These are phyloP conservation scores for Shargacucullia verbasci DNA, from an alignment of 2,888 invertebrate species.

Conservation along the genomic window DNA sequence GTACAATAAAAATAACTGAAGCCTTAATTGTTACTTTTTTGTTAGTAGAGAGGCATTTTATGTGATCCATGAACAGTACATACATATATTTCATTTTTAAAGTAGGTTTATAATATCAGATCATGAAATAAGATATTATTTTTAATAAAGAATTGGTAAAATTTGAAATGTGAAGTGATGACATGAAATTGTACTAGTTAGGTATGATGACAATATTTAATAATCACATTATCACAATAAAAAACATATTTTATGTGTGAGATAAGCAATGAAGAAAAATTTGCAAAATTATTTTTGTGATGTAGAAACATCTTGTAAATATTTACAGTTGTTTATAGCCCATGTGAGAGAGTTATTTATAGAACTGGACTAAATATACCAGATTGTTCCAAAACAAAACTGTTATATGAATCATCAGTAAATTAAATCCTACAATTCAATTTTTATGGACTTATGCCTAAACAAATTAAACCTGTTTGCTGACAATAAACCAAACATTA, in stretches of 20 bases:
- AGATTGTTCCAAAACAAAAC: slow-evolving; percentile 33
- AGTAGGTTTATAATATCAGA: too few species aligned
- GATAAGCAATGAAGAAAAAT: background rate
- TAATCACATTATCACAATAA: too few species aligned
- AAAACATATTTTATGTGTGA: background rate
- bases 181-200: too few species aligned
- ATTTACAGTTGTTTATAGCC: slow-evolving; percentile 19
- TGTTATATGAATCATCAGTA: slow-evolving; percentile 12
- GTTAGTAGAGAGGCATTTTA: too few species aligned
- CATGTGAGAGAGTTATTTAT: slow-evolving; percentile 16
- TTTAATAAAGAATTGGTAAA: too few species aligned
- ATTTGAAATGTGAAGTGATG: too few species aligned
- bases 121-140: too few species aligned
- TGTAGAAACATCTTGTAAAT: slow-evolving; percentile 3
- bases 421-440: slow-evolving; percentile 8
- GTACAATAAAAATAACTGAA: too few species aligned
- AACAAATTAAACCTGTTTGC: slow-evolving; percentile 40
- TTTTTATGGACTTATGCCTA: slow-evolving; percentile 2
- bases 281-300: slow-evolving; percentile 1
- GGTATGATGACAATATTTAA: too few species aligned
- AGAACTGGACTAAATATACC: slow-evolving; percentile 23
- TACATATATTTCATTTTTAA: too few species aligned
- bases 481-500: slow-evolving; percentile 42
- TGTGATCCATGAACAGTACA: too few species aligned
- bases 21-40: too few species aligned